phyloP scores from a whole-genome alignment of 2,797 vertebrate species.

The Oreortyx pictus region DNA sequence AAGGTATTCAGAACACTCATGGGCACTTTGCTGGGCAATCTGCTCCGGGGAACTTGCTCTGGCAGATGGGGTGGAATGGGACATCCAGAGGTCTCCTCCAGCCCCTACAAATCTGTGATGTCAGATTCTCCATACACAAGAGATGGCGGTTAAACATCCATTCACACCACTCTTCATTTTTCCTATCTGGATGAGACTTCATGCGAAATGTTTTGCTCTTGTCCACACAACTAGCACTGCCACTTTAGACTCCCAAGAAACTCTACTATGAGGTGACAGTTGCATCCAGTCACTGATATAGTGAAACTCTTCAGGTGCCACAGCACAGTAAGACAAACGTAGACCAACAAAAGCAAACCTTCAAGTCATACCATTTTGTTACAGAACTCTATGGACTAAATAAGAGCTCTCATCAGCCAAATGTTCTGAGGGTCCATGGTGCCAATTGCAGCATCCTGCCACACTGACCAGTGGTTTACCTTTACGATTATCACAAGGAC shows the following conservation, averaged over 20 bases:
- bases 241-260: neutral
- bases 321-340: neutral
- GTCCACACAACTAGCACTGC: neutral
- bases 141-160: neutral
- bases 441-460: neutral
- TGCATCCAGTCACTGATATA: neutral
- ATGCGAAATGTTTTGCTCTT: rapidly evolving
- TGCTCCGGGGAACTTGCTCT: neutral
- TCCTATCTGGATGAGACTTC: neutral
- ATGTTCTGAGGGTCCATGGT: neutral
- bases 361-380: neutral
- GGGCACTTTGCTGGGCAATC: neutral
- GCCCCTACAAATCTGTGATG: neutral
- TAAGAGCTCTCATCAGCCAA: neutral
- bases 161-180: neutral
- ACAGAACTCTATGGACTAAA: neutral
- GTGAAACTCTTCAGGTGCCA: neutral
- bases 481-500: neutral
- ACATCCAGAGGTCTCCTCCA: neutral
- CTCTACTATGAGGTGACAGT: neutral
- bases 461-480: neutral
- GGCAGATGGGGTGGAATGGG: neutral
- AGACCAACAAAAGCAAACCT: neutral
- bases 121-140: neutral
- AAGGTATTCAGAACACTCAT: neutral